Evolutionary conservation across 1,140 invertebrate species (phyloP).

Genomic region (Subanguina moxae): DNA sequence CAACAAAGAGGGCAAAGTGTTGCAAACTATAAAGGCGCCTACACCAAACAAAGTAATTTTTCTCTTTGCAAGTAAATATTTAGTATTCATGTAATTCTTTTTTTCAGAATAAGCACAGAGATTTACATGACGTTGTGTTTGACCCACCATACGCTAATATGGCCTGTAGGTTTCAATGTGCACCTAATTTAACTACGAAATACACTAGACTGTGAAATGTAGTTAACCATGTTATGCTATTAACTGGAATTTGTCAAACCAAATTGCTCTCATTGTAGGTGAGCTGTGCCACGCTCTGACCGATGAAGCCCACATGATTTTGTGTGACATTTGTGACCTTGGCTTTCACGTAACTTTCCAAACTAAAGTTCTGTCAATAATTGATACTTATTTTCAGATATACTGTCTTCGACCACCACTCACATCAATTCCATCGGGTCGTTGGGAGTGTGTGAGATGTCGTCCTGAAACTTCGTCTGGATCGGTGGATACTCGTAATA

Average conservation of each 20-base stretch:
- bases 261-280: no score
- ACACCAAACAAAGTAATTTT: background rate
- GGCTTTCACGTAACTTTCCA: no score
- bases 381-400: no score
- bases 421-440: background rate
- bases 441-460: slow-evolving; percentile 11
- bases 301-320: slow-evolving; percentile 4
- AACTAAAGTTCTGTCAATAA: no score
- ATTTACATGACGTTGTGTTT: background rate
- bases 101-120: slow-evolving; percentile 3
- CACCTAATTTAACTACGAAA: no score
- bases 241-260: no score
- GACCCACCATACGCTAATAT: slow-evolving; percentile 10
- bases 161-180: no score
- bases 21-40: background rate
- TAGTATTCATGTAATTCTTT: slow-evolving; percentile 3
- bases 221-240: no score
- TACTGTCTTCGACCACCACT: slow-evolving; percentile 17
- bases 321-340: slow-evolving; percentile 16
- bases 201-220: no score
- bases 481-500: no score
- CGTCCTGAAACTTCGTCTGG: background rate
- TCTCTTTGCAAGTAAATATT: background rate
- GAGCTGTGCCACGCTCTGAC: slow-evolving; percentile 12
- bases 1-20: background rate